Conservation (phyloP, 2,797 vertebrate genomes). For the Carduelis carduelis region DNA sequence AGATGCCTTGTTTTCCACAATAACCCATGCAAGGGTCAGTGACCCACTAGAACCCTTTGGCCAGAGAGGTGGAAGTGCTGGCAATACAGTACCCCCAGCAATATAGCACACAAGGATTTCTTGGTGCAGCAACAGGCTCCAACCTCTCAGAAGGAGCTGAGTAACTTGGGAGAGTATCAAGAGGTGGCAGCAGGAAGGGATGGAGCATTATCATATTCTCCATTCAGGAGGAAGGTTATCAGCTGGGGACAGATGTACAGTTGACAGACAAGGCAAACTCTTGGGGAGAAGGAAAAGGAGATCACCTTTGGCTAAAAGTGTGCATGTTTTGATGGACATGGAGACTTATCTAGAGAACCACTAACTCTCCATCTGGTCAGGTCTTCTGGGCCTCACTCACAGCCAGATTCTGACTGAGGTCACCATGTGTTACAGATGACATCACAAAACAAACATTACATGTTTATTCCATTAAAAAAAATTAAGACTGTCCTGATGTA, state of each 20-base stretch:
- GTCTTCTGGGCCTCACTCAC: neutral
- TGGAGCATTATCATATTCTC: neutral
- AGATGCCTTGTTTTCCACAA: neutral
- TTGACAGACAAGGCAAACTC: neutral
- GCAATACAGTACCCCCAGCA: neutral
- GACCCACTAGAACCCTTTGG: neutral
- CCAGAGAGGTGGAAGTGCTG: neutral
- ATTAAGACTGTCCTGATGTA: neutral
- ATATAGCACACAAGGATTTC: neutral
- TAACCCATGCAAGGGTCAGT: neutral
- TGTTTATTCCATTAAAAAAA: neutral
- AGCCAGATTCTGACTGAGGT: neutral
- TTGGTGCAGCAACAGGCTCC: neutral
- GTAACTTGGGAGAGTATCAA: rapidly evolving
- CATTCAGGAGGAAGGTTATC: neutral
- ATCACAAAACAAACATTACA: neutral
- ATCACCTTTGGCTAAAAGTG: neutral
- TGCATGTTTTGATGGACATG: neutral
- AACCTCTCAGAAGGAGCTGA: neutral
- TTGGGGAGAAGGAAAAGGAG: neutral
- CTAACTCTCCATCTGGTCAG: neutral
- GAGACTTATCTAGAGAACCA: neutral
- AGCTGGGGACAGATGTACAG: neutral
- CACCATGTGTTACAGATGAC: neutral
- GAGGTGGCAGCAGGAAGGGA: neutral